Base-by-base conservation (phyloP, 2,888 invertebrate species). In the Troglohyphantes excavatus region DNA sequence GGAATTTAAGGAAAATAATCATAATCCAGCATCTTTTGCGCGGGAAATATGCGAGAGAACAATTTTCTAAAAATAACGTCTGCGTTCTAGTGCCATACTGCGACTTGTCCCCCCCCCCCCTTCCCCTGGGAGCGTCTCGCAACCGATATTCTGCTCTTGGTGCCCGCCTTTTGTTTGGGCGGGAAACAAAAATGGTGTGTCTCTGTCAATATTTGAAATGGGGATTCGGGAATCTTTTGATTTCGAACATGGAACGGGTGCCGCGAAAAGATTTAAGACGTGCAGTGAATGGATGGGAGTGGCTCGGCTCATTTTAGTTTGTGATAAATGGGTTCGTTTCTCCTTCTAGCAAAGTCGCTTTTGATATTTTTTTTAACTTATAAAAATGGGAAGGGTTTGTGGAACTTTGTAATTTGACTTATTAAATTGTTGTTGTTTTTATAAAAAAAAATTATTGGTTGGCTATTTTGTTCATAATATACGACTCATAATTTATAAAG, bases 181-280 rank as follows among this genome's bases (percentile, higher is more conserved):
- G 39, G n/a, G 53, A 73, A 46, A 73, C 53, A 46, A 53, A 73
- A 73, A 53, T 59, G 73, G 73, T 73, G 53, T 26, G 43, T 19
- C 53, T 53, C 53, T 73, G 73, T 27, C 73, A 73, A 73, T 73
- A 53, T 73, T 73, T 73, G 73, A 53, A 53, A n/a, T 17, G 17
- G 27, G 29, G 67, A 67, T 67, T 67, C 29, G 29, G 6, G 29
- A 53, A 53, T 53, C 53, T 53, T 53, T 53, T 53, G 53, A 53
- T 53, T 53, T 1, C 53, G n/a, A 2, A 39, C 17, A n/a, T 17
- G 53, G 5, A 53, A 53, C 5, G 53, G n/a, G n/a, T 13, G 53
- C 53, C 13, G 53, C 5, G 53, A 13, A 17, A 17, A 53, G 53
- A 53, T 53, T n/a, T 53, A 53, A 53, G 53, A 17, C 13, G 13